Evolutionary conservation across 2,797 vertebrate species (phyloP).

Genomic region (Hozukius guyotensis): DNA sequence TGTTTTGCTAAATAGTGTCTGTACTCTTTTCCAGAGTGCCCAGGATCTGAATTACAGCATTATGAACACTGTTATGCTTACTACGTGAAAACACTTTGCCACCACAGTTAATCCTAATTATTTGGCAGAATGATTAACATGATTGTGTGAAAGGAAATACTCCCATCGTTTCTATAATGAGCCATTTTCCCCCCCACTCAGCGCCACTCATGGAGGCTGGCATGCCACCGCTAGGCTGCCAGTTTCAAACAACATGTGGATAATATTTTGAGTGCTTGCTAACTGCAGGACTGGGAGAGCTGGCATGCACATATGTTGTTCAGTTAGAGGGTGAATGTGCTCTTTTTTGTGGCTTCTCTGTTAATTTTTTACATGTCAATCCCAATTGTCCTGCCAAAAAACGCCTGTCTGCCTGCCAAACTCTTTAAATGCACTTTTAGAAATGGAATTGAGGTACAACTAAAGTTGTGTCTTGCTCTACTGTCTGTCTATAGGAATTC

Average conservation of each 20-base stretch:
- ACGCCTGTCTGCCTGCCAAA: conserved; percentile 4
- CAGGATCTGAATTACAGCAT: conserved; percentile 15
- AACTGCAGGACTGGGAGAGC: neutral
- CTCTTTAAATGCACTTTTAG: conserved; percentile 1
- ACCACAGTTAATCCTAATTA: conserved; percentile 23
- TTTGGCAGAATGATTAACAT: conserved; percentile 28
- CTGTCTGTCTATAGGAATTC: neutral
- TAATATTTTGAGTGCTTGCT: conserved; percentile 4
- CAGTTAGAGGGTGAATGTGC: neutral
- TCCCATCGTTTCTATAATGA: conserved; percentile 38
- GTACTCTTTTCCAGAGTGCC: neutral
- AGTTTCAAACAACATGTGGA: conserved; percentile 13
- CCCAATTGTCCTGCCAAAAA: conserved; percentile 9
- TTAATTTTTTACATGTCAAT: conserved; percentile 16
- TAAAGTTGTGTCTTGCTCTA: neutral
- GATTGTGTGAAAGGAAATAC: conserved; percentile 28
- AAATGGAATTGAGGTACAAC: neutral
- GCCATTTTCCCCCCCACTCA: conserved; percentile 9
- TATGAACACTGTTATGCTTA: conserved; percentile 20
- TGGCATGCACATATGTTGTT: conserved; percentile 1
- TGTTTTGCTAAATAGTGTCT: conserved; percentile 12
- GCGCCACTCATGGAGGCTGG: neutral
- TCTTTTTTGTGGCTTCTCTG: neutral
- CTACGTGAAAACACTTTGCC: conserved; percentile 1
- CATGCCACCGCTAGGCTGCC: conserved; percentile 2